phyloP scores from a whole-genome alignment of 2,888 invertebrate species.

The Dynastes hyllus region DNA sequence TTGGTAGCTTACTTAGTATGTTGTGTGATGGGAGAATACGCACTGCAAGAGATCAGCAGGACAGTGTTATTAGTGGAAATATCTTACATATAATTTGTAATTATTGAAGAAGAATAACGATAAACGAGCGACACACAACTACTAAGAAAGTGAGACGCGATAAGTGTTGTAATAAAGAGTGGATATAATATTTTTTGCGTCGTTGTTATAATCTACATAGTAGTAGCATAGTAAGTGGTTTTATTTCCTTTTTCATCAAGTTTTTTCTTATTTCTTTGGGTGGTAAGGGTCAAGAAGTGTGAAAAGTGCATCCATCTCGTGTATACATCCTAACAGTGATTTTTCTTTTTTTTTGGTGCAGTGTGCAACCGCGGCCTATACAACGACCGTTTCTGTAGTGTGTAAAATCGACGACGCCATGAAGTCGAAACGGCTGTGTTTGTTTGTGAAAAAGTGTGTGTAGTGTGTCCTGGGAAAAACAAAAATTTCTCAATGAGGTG shows the following conservation, averaged over 20 bases:
- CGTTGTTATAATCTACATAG: constrained; percentile 29
- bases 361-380: constrained; percentile 52
- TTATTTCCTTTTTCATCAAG: constrained; percentile 39
- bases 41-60: constrained; percentile 66
- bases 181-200: constrained; percentile 50
- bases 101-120: constrained; percentile 54
- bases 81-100: constrained; percentile 53
- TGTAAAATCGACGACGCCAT: constrained; percentile 57
- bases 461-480: constrained; percentile 71
- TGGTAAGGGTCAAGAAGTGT: constrained; percentile 27
- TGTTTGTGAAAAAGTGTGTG: constrained; percentile 67
- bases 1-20: constrained; percentile 66
- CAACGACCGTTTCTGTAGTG: constrained; percentile 44
- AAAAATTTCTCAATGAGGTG: constrained; percentile 90
- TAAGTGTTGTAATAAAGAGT: constrained; percentile 51
- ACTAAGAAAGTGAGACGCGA: constrained; percentile 35
- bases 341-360: constrained; percentile 53
- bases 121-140: constrained; percentile 59
- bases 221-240: constrained; percentile 31
- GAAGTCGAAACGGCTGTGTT: constrained; percentile 68
- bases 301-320: constrained; percentile 54
- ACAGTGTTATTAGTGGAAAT: constrained; percentile 62
- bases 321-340: constrained; percentile 49
- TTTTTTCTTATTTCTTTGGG: constrained; percentile 29
- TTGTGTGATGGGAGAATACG: constrained; percentile 68